Percentiles rank a stretch among this genome's conserved stretches.
Evolutionary conservation across 2,797 vertebrate species (phyloP).

Genomic region (Melanotaenia pygmaea): DNA sequence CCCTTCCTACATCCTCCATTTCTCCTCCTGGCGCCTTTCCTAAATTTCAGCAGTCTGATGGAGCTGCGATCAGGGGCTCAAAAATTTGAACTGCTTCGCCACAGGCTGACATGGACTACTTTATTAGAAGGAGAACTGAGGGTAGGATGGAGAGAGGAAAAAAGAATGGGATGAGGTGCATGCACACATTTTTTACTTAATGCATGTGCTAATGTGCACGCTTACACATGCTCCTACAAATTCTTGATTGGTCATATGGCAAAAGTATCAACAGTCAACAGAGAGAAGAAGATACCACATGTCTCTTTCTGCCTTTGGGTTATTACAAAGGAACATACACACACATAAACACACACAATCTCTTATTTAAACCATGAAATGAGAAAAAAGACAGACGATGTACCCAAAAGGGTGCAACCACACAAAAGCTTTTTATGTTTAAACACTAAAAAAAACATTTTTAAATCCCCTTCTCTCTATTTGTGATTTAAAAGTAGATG

Average conservation of each 20-base stretch:
- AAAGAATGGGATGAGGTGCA: slow-evolving; percentile 21
- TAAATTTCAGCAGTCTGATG: slow-evolving; percentile 26
- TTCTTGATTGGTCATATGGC: slow-evolving; percentile 59
- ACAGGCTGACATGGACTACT: background rate
- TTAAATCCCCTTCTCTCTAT: background rate
- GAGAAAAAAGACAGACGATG: background rate
- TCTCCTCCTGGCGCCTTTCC: slow-evolving; percentile 25
- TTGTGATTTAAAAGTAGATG: background rate
- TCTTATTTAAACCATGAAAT: background rate
- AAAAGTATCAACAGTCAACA: slow-evolving; percentile 42
- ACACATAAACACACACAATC: slow-evolving; percentile 1
- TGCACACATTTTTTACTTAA: background rate
- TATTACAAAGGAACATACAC: slow-evolving; percentile 35
- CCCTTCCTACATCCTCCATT: slow-evolving; percentile 34
- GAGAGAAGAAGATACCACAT: slow-evolving; percentile 21
- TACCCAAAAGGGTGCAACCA: background rate
- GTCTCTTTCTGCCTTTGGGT: slow-evolving; percentile 6
- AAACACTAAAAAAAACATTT: background rate
- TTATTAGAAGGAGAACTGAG: background rate
- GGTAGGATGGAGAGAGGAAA: slow-evolving; percentile 5
- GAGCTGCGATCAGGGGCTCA: too few species aligned
- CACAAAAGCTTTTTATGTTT: background rate
- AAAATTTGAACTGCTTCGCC: background rate
- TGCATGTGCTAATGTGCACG: background rate
- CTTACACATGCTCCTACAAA: slow-evolving; percentile 22